These are phyloP conservation scores for Caenorhabditis macrosperma DNA, from an alignment of 2,888 invertebrate genomes.

Conservation along the genomic window DNA sequence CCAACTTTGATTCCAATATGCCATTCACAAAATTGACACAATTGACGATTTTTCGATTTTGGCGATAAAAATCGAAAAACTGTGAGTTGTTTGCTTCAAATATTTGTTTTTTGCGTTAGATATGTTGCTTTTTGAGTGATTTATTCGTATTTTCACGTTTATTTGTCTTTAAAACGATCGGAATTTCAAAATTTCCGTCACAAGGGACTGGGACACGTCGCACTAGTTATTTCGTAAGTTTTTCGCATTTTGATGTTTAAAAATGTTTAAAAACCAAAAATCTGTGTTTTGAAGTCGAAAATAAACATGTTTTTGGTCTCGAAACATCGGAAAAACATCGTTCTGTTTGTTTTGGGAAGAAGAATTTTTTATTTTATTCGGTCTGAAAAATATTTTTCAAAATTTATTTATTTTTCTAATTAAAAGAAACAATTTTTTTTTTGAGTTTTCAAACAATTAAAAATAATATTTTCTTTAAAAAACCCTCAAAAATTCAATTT, in stretches of 20 bases:
- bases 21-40: not conserved
- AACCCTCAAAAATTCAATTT: not conserved
- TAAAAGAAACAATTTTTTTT: constrained; percentile 2
- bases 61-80: not conserved
- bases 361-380: not conserved
- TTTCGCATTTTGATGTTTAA: not conserved
- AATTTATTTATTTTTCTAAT: no score
- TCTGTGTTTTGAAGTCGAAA: not conserved
- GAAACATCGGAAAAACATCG: not conserved
- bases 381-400: not conserved
- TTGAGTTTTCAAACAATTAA: not conserved
- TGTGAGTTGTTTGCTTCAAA: not conserved
- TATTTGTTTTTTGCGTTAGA: not conserved
- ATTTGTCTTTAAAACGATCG: not conserved
- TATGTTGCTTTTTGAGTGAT: not conserved
- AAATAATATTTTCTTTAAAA: not conserved
- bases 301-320: not conserved
- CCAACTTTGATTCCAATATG: not conserved
- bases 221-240: not conserved
- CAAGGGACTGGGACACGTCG: not conserved
- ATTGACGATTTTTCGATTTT: not conserved
- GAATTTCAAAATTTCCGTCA: constrained; percentile 1
- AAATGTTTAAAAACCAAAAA: not conserved
- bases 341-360: not conserved
- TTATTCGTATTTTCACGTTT: not conserved